Percentiles rank a stretch among this genome's conserved stretches.
Conservation (phyloP, 1,140 invertebrate genomes). For the Palaemon carinicauda region DNA sequence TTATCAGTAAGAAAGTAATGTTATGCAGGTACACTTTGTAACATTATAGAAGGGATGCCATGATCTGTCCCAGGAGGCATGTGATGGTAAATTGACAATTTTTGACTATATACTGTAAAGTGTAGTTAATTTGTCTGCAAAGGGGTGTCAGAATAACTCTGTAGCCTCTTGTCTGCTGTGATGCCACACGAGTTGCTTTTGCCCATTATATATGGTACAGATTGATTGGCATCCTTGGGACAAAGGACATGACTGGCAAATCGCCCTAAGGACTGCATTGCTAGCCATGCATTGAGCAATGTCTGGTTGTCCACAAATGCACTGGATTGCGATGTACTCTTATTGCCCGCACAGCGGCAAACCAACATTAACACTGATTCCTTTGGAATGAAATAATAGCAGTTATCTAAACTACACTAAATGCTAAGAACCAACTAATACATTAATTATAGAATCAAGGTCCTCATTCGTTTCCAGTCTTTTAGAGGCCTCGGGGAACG, state of each 20-base stretch:
- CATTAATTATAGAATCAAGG: slow-evolving; percentile 57
- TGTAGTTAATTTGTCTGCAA: too few relatives aligned
- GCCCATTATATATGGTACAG: neutral
- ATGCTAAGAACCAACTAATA: slow-evolving; percentile 60
- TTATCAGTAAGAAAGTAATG: slow-evolving; percentile 52
- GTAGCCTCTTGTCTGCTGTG: too few relatives aligned
- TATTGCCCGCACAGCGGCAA: slow-evolving; percentile 44
- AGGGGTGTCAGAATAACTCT: too few relatives aligned
- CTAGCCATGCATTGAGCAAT: slow-evolving; percentile 48
- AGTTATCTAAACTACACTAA: slow-evolving; percentile 44
- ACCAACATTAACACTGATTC: slow-evolving; percentile 42
- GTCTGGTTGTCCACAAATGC: slow-evolving; percentile 51
- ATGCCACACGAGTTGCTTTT: too few relatives aligned
- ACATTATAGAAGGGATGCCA: slow-evolving; percentile 44
- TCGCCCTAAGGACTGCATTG: slow-evolving; percentile 6
- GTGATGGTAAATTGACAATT: too few relatives aligned
- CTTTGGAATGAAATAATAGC: slow-evolving; percentile 49
- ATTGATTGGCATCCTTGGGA: slow-evolving; percentile 44
- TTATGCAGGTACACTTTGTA: slow-evolving; percentile 53
- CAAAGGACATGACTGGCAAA: slow-evolving; percentile 28
- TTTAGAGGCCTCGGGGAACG: slow-evolving; percentile 63
- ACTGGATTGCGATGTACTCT: slow-evolving; percentile 51
- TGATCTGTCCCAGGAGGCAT: neutral
- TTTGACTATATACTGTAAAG: too few relatives aligned
- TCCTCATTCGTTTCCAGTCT: slow-evolving; percentile 59